Percentiles rank a stretch among this genome's conserved stretches.
Evolutionary conservation across 2,888 invertebrate genomes (phyloP).

Genomic region (Leptura quadrifasciata): DNA sequence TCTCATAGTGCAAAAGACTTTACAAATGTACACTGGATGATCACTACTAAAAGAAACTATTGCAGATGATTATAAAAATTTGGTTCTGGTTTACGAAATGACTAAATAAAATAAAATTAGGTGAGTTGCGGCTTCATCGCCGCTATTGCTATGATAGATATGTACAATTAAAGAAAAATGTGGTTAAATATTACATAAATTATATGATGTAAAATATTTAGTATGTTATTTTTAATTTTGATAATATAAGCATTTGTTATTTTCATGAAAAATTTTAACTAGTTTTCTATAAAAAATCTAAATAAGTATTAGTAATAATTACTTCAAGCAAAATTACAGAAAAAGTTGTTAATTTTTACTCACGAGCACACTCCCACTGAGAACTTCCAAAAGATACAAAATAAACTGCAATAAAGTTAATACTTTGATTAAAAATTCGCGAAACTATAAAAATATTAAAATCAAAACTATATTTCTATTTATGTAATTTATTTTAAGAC

Average conservation of each 20-base stretch:
- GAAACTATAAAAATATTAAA: slow-evolving; percentile 10
- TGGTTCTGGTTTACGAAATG: neutral
- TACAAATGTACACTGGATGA: neutral
- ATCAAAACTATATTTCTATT: slow-evolving; percentile 20
- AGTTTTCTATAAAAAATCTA: slow-evolving; percentile 52
- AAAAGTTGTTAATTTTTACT: slow-evolving; percentile 60
- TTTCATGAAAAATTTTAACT: slow-evolving; percentile 34
- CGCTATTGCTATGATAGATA: slow-evolving; percentile 15
- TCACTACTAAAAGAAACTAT: neutral
- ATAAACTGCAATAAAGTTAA: slow-evolving; percentile 64
- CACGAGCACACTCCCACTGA: slow-evolving; percentile 68
- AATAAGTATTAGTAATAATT: slow-evolving; percentile 52
- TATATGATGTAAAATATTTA: neutral
- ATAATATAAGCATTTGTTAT: slow-evolving; percentile 16
- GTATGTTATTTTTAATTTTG: slow-evolving; percentile 4
- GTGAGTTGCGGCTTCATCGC: neutral
- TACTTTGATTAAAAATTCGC: slow-evolving; percentile 33
- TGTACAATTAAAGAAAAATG: slow-evolving; percentile 36
- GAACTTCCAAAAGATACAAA: slow-evolving; percentile 65
- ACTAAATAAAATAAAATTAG: neutral
- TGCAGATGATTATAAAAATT: neutral
- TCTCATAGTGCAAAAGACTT: neutral
- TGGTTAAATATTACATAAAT: slow-evolving; percentile 30
- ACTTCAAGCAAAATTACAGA: slow-evolving; percentile 55
- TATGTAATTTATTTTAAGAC: slow-evolving; percentile 23